phyloP scores from a whole-genome alignment of 2,113 vertebrate genomes.

The Prunella fulvescens region DNA sequence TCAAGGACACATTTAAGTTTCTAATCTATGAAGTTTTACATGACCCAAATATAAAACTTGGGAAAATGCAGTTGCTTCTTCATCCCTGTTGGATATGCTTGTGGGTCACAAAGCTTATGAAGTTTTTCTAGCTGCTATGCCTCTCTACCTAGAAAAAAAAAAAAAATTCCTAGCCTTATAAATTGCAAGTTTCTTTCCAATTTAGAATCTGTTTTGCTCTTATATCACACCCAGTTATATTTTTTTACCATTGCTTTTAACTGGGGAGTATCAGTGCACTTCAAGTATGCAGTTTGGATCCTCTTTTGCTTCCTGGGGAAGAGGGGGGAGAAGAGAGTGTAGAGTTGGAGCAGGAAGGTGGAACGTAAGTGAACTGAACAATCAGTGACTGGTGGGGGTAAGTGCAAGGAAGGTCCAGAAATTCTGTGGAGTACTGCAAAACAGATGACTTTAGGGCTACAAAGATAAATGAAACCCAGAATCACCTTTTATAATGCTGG shows the following conservation, averaged over 20 bases:
- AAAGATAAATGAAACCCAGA: not conserved
- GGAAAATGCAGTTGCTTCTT: not conserved
- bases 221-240: not conserved
- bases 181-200: not conserved
- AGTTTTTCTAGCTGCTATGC: not conserved
- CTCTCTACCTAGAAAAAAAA: not conserved
- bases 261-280: not conserved
- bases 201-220: not conserved
- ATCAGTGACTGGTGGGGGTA: not conserved
- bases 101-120: not conserved
- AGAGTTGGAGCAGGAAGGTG: not conserved
- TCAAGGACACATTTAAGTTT: not conserved
- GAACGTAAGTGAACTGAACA: accelerated
- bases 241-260: not conserved
- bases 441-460: not conserved
- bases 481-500: not conserved
- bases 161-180: not conserved
- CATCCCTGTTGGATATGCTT: not conserved
- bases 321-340: not conserved
- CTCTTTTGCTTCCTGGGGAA: not conserved
- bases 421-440: not conserved
- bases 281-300: not conserved
- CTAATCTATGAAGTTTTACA: not conserved
- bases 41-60: not conserved
- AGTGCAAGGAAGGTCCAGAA: not conserved